phyloP scores from a whole-genome alignment of 2,797 vertebrate species.

The Tinamus major region DNA sequence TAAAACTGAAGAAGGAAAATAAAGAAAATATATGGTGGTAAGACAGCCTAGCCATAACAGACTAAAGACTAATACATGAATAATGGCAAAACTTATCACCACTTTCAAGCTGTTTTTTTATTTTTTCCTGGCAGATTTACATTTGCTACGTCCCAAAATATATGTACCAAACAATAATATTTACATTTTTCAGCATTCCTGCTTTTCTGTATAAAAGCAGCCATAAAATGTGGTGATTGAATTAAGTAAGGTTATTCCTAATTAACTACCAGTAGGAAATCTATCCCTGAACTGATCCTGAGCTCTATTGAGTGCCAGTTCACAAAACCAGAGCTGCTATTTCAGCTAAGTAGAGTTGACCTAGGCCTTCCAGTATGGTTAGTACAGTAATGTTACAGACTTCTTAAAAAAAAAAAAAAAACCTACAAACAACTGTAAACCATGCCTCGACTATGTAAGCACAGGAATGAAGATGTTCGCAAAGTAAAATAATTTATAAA shows the following conservation, averaged over 20 bases:
- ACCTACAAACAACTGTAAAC: not conserved
- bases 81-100: not conserved
- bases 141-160: not conserved
- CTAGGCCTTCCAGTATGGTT: not conserved
- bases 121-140: not conserved
- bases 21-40: not conserved
- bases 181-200: not conserved
- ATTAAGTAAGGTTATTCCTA: not conserved
- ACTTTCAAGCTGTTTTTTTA: not conserved
- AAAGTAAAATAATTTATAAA: not conserved
- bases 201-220: not conserved
- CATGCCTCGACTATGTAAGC: not conserved
- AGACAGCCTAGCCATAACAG: not conserved
- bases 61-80: not conserved
- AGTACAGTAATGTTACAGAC: not conserved
- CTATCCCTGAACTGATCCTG: not conserved
- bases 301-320: not conserved
- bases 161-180: not conserved
- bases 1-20: constrained; percentile 27
- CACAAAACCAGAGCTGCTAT: not conserved
- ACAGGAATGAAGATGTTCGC: not conserved
- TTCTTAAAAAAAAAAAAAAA: not conserved
- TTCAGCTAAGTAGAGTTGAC: not conserved
- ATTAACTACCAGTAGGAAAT: not conserved
- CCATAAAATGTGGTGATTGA: not conserved